Percentiles rank a stretch among this genome's conserved stretches.
phyloP scores from a whole-genome alignment of 2,113 vertebrate genomes.

The Aegotheles bennettii region DNA sequence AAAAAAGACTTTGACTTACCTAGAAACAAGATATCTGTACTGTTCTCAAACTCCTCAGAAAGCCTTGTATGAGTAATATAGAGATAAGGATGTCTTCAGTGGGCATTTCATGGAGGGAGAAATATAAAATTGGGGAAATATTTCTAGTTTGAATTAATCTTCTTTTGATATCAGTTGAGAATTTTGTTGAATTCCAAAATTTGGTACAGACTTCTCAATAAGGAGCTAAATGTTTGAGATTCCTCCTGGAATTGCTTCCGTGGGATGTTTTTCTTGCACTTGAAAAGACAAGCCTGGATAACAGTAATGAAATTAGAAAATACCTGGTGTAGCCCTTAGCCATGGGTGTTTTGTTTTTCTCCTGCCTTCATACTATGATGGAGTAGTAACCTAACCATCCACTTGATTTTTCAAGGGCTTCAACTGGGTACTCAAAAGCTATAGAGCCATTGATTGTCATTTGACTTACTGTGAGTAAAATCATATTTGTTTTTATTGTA shows the following conservation, averaged over 20 bases:
- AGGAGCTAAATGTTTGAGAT: background rate
- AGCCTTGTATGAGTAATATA: accelerated
- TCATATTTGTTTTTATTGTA: background rate
- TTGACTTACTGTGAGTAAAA: background rate
- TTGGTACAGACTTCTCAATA: background rate
- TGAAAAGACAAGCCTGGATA: background rate
- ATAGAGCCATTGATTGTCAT: background rate
- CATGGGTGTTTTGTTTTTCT: background rate
- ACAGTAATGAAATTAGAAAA: background rate
- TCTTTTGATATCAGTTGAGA: background rate
- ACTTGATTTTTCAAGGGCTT: constrained; percentile 32
- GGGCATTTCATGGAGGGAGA: background rate
- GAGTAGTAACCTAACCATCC: background rate
- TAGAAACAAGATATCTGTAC: background rate
- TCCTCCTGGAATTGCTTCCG: background rate
- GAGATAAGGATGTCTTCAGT: background rate
- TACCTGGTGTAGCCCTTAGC: background rate
- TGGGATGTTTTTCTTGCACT: background rate
- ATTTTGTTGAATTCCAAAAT: background rate
- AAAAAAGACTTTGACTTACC: background rate
- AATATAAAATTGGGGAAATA: background rate
- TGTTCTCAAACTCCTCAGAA: background rate
- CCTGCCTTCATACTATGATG: background rate
- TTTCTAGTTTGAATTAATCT: background rate
- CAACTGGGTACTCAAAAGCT: background rate